Evolutionary conservation across 2,113 vertebrate species (phyloP).

Genomic region (Thomomys bottae): DNA sequence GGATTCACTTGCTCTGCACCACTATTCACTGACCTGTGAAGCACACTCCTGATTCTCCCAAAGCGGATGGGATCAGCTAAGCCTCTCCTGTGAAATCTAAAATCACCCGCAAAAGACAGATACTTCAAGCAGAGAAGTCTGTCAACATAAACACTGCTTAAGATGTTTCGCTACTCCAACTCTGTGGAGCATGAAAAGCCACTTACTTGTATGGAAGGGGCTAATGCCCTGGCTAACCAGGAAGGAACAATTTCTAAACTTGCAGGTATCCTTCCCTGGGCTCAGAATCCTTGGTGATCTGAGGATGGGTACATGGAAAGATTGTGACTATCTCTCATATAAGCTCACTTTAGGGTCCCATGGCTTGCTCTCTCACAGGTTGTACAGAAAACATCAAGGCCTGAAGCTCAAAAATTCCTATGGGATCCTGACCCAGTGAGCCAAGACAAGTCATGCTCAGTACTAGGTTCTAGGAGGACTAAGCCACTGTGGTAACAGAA

Average conservation of each 20-base stretch:
- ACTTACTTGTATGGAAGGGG: background rate
- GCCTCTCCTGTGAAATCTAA: background rate
- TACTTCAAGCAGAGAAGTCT: conserved; percentile 39
- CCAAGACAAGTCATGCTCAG: background rate
- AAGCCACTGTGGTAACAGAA: background rate
- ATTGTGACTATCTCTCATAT: background rate
- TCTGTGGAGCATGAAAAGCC: conserved; percentile 40
- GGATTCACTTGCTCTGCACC: conserved; percentile 14
- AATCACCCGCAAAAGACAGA: conserved; percentile 45
- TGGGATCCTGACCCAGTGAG: background rate
- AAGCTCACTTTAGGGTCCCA: background rate
- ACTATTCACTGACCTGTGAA: conserved; percentile 25
- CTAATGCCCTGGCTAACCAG: background rate
- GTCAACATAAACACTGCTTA: conserved; percentile 23
- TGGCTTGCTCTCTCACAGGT: background rate
- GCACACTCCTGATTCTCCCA: conserved; percentile 57
- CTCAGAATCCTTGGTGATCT: background rate
- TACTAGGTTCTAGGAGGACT: conserved; percentile 9
- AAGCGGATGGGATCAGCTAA: conserved; percentile 41
- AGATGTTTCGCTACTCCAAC: background rate
- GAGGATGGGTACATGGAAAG: background rate
- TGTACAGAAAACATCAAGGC: conserved; percentile 5
- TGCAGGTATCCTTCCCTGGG: background rate
- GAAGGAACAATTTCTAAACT: background rate
- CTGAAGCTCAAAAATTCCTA: conserved; percentile 46